A percentile compares a stretch with the other conserved stretches of the same genome.
Evolutionary conservation across 2,797 vertebrate species (phyloP).

Genomic region (Ciconia nigra): DNA sequence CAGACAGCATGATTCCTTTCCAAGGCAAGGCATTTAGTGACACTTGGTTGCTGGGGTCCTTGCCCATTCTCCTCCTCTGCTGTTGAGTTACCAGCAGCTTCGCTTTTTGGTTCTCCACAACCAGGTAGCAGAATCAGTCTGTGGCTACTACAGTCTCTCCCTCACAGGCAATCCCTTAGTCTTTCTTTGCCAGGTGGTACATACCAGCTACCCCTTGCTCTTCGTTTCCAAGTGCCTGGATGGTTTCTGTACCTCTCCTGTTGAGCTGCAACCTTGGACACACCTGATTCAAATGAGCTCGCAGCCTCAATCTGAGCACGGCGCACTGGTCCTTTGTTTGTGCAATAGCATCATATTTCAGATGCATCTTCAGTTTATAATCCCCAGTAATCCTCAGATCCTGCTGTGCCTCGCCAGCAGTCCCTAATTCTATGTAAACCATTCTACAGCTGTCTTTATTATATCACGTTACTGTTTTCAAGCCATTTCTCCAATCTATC

Average conservation of each 20-base stretch:
- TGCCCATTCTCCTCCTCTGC: not conserved
- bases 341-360: not conserved
- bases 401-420: slow-evolving; percentile 17
- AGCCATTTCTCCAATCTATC: not conserved
- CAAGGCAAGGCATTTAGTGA: not conserved
- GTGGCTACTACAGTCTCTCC: not conserved
- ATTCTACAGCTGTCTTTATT: slow-evolving; percentile 20
- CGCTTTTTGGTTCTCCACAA: not conserved
- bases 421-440: slow-evolving; percentile 2
- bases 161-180: not conserved
- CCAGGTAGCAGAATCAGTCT: not conserved
- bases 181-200: not conserved
- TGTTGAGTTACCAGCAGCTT: not conserved
- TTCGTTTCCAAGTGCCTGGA: not conserved
- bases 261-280: not conserved
- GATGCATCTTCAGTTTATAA: slow-evolving; percentile 22
- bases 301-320: not conserved
- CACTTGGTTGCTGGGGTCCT: not conserved
- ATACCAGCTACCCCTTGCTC: not conserved
- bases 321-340: not conserved
- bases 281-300: not conserved
- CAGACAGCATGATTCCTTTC: not conserved
- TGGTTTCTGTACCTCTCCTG: not conserved
- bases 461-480: not conserved
- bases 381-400: slow-evolving; percentile 28